These are phyloP conservation scores for Actias luna DNA, from an alignment of 2,888 invertebrate species.

Conservation along the genomic window DNA sequence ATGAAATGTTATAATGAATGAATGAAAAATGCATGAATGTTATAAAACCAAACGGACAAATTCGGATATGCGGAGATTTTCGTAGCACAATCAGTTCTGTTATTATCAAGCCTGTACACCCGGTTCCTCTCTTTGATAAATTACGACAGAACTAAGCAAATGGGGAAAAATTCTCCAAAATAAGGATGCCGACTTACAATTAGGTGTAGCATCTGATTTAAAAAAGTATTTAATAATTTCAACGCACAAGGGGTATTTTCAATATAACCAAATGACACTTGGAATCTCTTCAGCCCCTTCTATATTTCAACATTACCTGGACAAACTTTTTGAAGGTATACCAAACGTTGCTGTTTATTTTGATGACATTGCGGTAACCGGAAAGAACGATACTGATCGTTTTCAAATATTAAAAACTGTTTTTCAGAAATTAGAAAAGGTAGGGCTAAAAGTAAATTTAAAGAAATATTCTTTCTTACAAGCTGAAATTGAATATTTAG, in stretches of 20 bases:
- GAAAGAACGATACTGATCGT: conserved; percentile 11
- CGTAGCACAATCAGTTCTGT: not conserved
- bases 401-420: conserved; percentile 10
- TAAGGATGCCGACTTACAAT: no score
- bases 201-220: not conserved
- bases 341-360: conserved; percentile 21
- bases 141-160: no score
- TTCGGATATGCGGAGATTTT: not conserved
- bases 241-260: conserved; percentile 8
- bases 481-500: conserved; percentile 19
- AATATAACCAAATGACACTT: conserved; percentile 19
- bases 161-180: no score
- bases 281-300: conserved; percentile 22
- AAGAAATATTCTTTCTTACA: conserved; percentile 17
- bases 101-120: not conserved
- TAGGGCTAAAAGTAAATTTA: conserved; percentile 8
- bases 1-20: no score
- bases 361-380: conserved; percentile 22
- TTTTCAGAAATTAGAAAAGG: conserved; percentile 16
- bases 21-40: not conserved
- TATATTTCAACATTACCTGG: conserved; percentile 23
- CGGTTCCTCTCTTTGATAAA: not conserved
- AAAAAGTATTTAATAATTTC: conserved; percentile 11
- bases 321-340: conserved; percentile 16
- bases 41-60: not conserved